Evolutionary conservation across 2,888 invertebrate species (phyloP).

Genomic region (Actias luna): DNA sequence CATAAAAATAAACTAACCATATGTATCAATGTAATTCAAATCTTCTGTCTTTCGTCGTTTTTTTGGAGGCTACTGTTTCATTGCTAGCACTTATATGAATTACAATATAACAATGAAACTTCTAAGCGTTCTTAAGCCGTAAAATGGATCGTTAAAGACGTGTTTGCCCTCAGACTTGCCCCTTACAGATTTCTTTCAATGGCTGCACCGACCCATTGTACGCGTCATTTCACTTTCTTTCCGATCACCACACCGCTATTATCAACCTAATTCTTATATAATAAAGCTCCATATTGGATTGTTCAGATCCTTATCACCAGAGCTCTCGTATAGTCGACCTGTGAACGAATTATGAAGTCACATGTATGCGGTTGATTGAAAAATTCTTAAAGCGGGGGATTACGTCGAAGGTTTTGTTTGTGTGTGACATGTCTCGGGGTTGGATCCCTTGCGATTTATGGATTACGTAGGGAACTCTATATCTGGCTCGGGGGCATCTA

Average conservation of each 20-base stretch:
- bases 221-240: slow-evolving; percentile 63
- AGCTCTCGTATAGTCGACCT: slow-evolving; percentile 48
- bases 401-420: slow-evolving; percentile 49
- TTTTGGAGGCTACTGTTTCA: neutral
- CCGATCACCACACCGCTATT: slow-evolving; percentile 30
- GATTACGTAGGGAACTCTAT: slow-evolving; percentile 12
- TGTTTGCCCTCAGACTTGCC: slow-evolving; percentile 52
- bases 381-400: slow-evolving; percentile 66
- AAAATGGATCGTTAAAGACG: slow-evolving; percentile 38
- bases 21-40: neutral
- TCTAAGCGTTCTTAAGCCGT: slow-evolving; percentile 33
- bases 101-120: slow-evolving; percentile 12
- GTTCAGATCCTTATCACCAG: slow-evolving; percentile 52
- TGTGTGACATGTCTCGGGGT: slow-evolving; percentile 45
- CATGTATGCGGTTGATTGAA: slow-evolving; percentile 68
- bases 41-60: neutral
- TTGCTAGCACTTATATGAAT: neutral
- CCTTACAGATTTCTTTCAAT: slow-evolving; percentile 66
- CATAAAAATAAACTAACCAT: neutral
- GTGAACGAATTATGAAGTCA: slow-evolving; percentile 62
- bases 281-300: slow-evolving; percentile 32
- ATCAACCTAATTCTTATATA: slow-evolving; percentile 18
- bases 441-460: slow-evolving; percentile 30
- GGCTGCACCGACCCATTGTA: slow-evolving; percentile 57
- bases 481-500: slow-evolving; percentile 2